These are phyloP conservation scores for Melanaphis sacchari DNA, from an alignment of 1,140 invertebrate species.

Conservation along the genomic window DNA sequence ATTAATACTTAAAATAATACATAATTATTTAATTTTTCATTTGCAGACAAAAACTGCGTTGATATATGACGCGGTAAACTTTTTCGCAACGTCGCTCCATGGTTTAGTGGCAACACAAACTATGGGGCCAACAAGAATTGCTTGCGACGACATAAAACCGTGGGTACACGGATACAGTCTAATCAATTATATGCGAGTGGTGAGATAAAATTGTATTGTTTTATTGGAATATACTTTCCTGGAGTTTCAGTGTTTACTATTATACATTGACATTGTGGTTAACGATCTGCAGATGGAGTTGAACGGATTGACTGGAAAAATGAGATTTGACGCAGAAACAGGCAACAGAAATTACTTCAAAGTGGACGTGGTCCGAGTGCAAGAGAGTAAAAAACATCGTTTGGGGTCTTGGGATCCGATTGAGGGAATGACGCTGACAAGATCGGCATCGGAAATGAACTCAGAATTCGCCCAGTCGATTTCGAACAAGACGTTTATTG, in stretches of 20 bases:
- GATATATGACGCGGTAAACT: constrained; percentile 93
- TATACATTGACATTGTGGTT: neutral
- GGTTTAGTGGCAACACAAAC: constrained; percentile 88
- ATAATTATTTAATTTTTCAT: neutral
- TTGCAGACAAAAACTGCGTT: constrained; percentile 90
- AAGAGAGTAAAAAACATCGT: constrained; percentile 78
- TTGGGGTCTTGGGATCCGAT: constrained; percentile 90
- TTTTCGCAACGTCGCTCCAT: constrained; percentile 91
- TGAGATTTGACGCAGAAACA: constrained; percentile 92
- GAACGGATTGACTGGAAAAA: constrained; percentile 88
- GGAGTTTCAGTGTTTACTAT: neutral
- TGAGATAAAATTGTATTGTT: constrained; percentile 66
- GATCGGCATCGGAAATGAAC: constrained; percentile 81
- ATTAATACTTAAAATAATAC: neutral
- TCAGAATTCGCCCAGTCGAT: constrained; percentile 85
- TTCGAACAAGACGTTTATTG: constrained; percentile 89
- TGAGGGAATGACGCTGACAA: constrained; percentile 87
- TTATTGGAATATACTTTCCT: neutral
- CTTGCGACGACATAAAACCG: constrained; percentile 86
- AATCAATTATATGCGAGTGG: constrained; percentile 97
- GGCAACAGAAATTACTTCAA: constrained; percentile 90
- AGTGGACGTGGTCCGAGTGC: constrained; percentile 88
- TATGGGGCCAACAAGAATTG: constrained; percentile 88
- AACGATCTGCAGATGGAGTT: constrained; percentile 78
- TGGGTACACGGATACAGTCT: constrained; percentile 94